A percentile compares a stretch with the other conserved stretches of the same genome.
Conservation (phyloP, 1,140 invertebrate genomes). For the Mactra quadrangularis region DNA sequence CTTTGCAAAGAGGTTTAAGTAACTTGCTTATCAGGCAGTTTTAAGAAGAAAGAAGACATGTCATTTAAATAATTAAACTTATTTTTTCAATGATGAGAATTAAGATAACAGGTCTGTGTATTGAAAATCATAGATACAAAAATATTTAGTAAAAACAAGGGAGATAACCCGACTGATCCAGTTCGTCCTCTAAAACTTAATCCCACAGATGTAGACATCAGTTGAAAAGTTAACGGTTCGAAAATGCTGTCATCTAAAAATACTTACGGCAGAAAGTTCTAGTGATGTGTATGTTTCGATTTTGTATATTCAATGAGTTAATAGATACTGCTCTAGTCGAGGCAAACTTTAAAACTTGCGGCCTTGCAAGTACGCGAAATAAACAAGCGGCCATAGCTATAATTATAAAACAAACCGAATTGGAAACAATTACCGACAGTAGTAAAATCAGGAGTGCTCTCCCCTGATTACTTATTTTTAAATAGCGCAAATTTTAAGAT, state of each 20-base stretch:
- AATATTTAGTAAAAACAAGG: background rate
- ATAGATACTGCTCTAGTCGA: background rate
- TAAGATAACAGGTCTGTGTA: background rate
- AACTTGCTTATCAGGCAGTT: no score
- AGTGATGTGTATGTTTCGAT: slow-evolving; percentile 11
- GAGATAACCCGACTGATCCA: background rate
- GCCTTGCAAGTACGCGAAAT: background rate
- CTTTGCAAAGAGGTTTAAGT: no score
- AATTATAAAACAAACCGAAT: no score
- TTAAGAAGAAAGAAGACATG: no score
- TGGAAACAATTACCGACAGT: no score
- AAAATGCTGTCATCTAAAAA: background rate
- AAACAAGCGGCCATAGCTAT: slow-evolving; percentile 15
- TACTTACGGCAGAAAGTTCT: background rate
- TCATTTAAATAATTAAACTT: no score
- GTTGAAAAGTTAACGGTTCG: no score
- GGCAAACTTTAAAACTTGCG: slow-evolving; percentile 4
- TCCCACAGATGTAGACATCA: background rate
- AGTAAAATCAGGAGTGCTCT: no score
- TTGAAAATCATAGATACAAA: background rate
- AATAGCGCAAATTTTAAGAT: no score
- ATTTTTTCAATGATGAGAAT: no score
- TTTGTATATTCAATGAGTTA: background rate
- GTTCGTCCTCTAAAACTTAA: slow-evolving; percentile 2
- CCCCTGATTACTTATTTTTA: no score